These are phyloP conservation scores for Ectemnius lituratus DNA, from an alignment of 2,888 invertebrate species.

Conservation along the genomic window DNA sequence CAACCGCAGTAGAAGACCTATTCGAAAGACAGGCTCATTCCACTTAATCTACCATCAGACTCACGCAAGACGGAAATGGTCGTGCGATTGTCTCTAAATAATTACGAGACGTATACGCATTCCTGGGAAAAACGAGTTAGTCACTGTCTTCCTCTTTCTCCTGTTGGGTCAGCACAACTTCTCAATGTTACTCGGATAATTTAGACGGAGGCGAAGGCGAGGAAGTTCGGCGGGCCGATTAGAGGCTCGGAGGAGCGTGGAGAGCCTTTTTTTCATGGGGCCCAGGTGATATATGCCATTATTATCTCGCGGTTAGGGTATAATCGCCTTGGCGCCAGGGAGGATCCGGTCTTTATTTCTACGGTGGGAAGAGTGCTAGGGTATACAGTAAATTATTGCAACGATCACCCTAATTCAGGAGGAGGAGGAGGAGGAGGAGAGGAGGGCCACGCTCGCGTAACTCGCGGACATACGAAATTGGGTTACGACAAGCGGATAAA, in stretches of 20 bases:
- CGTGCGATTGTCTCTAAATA: too few species aligned
- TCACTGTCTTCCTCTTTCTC: too few species aligned
- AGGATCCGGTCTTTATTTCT: slow-evolving; percentile 46
- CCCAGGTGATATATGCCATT: slow-evolving; percentile 54
- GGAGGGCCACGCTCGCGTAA: too few species aligned
- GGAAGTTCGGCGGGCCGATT: neutral
- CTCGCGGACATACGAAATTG: slow-evolving; percentile 36
- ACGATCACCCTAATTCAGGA: slow-evolving; percentile 42
- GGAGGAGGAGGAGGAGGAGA: neutral
- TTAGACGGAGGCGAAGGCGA: slow-evolving; percentile 8
- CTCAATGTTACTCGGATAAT: too few species aligned
- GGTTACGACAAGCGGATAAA: slow-evolving; percentile 39
- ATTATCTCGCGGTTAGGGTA: slow-evolving; percentile 55
- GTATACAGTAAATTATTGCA: slow-evolving; percentile 42
- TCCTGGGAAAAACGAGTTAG: too few species aligned
- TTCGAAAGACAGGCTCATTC: too few species aligned
- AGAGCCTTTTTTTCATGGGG: slow-evolving; percentile 28
- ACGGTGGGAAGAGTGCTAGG: slow-evolving; percentile 1
- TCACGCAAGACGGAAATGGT: too few species aligned
- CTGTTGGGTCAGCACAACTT: too few species aligned
- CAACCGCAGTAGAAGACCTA: too few species aligned
- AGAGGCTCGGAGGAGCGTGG: slow-evolving; percentile 31
- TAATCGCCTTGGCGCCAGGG: slow-evolving; percentile 59
- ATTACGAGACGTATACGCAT: too few species aligned
- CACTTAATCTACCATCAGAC: too few species aligned